These are phyloP conservation scores for Hoplodrina blanda DNA, from an alignment of 2,888 invertebrate genomes.

Conservation along the genomic window DNA sequence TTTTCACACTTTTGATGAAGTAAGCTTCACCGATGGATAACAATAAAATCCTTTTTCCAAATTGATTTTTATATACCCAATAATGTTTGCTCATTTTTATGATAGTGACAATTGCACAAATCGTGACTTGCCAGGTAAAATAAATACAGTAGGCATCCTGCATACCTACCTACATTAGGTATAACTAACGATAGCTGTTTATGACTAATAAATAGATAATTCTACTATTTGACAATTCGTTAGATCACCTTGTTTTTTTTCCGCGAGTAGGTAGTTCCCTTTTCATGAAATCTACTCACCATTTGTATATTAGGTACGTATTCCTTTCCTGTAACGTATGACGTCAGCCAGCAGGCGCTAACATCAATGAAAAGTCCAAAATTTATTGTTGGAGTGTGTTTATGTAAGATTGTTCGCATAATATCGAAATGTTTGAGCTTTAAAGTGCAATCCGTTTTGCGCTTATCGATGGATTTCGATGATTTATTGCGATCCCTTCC, in stretches of 20 bases:
- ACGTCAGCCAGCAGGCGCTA: conserved; percentile 46
- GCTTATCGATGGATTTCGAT: conserved; percentile 78
- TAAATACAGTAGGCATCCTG: neutral
- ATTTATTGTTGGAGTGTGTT: conserved; percentile 48
- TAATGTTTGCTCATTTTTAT: no score
- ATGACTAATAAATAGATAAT: neutral
- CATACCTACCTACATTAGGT: neutral
- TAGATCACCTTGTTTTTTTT: neutral
- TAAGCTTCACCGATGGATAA: neutral
- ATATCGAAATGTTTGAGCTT: conserved; percentile 66
- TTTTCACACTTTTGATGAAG: neutral
- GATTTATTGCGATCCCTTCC: conserved; percentile 83
- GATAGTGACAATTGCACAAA: no score
- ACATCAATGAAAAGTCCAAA: conserved; percentile 46
- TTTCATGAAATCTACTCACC: neutral
- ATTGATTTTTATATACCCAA: no score
- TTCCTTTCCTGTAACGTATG: conserved; percentile 9
- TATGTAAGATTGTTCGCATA: conserved; percentile 54
- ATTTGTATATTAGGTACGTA: neutral
- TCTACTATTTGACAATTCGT: neutral
- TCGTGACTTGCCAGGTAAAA: no score
- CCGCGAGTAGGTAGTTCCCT: no score
- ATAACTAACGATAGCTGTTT: no score
- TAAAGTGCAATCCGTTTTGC: conserved; percentile 77
- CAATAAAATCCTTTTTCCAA: no score